Evolutionary conservation across 2,797 vertebrate species (phyloP).

Genomic region (Danio albolineatus): DNA sequence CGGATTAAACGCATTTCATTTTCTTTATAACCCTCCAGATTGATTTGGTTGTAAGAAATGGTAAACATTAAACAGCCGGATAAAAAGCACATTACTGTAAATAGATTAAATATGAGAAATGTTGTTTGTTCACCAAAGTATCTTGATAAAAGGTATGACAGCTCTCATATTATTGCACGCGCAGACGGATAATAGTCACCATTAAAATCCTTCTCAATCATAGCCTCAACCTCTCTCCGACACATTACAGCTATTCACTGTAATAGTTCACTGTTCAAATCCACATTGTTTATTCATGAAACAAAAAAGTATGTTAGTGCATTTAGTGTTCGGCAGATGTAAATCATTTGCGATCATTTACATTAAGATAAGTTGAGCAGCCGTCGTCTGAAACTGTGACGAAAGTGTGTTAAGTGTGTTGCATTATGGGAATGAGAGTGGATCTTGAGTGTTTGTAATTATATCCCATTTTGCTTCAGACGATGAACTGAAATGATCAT

Average conservation of each 20-base stretch:
- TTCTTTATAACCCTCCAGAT: constrained; percentile 58
- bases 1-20: constrained; percentile 54
- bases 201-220: constrained; percentile 33
- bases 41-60: constrained; percentile 60
- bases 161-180: constrained; percentile 73
- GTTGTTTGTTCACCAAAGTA: constrained; percentile 70
- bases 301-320: constrained; percentile 45
- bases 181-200: constrained; percentile 57
- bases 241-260: constrained; percentile 44
- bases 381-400: constrained; percentile 18
- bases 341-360: constrained; percentile 46
- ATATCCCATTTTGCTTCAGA: constrained; percentile 51
- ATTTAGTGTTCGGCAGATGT: constrained; percentile 45
- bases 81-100: constrained; percentile 81
- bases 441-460: constrained; percentile 53
- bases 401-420: background rate
- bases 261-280: constrained; percentile 43
- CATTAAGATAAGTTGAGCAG: constrained; percentile 31
- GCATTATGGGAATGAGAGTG: constrained; percentile 32
- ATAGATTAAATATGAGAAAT: constrained; percentile 77
- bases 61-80: constrained; percentile 73
- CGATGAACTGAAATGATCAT: constrained; percentile 49
- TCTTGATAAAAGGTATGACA: constrained; percentile 79
- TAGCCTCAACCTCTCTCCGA: constrained; percentile 24
- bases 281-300: constrained; percentile 55